Conservation (phyloP, 1,140 invertebrate genomes). For the Tetraneura akinire region DNA sequence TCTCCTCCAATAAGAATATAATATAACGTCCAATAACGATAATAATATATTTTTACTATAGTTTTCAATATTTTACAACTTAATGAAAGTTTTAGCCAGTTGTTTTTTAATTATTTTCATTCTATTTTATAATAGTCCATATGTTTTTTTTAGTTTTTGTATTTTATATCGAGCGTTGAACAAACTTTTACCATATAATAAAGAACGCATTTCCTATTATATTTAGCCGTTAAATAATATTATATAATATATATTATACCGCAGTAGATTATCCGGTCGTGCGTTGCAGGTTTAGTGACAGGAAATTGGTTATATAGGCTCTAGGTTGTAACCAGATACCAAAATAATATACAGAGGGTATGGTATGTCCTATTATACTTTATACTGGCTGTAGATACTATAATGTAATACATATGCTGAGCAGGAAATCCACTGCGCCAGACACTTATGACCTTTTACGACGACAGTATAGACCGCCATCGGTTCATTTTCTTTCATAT, state of each 20-base stretch:
- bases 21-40: no score
- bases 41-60: no score
- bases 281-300: neutral
- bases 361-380: no score
- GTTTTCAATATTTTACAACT: no score
- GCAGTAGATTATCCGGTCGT: neutral
- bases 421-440: neutral
- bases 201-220: neutral
- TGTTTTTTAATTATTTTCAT: no score
- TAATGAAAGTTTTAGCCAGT: no score
- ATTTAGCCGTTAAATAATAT: neutral
- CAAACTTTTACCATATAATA: no score
- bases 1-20: no score
- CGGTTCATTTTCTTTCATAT: neutral
- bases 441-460: neutral
- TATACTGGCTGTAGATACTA: neutral
- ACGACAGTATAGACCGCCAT: neutral
- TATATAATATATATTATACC: no score
- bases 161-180: no score
- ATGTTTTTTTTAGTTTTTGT: no score
- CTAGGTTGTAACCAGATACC: constrained; percentile 16
- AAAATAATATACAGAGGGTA: neutral
- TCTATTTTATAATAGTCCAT: no score
- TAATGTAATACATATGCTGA: neutral
- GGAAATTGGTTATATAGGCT: constrained; percentile 12